Conservation (phyloP, 2,888 invertebrate genomes). For the Seira ritae region DNA sequence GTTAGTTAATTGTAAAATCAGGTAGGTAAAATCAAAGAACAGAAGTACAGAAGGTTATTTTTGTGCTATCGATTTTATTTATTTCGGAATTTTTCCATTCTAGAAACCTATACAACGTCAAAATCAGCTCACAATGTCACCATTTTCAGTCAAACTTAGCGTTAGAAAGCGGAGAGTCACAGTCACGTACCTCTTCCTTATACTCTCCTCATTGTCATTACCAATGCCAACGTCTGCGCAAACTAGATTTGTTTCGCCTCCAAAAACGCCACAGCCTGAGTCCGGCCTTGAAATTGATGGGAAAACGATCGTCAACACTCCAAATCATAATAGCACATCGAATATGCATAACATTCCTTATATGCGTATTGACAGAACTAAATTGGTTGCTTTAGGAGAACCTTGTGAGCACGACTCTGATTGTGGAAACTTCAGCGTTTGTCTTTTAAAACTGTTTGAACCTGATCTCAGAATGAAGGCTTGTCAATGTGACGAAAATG, state of each 20-base stretch:
- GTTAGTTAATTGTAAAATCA: too few species aligned
- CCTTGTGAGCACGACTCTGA: slow-evolving; percentile 45
- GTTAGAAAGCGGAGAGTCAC: too few species aligned
- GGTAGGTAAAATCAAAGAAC: too few species aligned
- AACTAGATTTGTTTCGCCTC: not conserved
- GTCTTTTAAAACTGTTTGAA: slow-evolving; percentile 30
- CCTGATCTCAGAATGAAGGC: slow-evolving; percentile 19
- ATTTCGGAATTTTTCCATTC: too few species aligned
- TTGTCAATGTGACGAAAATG: slow-evolving; percentile 53
- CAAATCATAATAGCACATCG: slow-evolving; percentile 31
- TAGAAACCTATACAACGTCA: too few species aligned
- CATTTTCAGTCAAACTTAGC: too few species aligned
- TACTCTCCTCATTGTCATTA: not conserved
- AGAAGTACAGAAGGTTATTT: too few species aligned
- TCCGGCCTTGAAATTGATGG: slow-evolving; percentile 25
- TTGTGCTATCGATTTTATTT: too few species aligned
- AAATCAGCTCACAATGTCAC: too few species aligned
- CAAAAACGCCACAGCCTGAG: not conserved
- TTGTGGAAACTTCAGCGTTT: slow-evolving; percentile 56
- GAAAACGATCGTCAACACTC: slow-evolving; percentile 31
- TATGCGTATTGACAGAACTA: not conserved
- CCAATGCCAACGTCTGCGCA: slow-evolving; percentile 18
- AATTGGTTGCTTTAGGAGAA: slow-evolving; percentile 42
- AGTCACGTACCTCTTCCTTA: too few species aligned
- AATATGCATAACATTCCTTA: slow-evolving; percentile 18